phyloP scores from a whole-genome alignment of 2,113 vertebrate genomes.

The Nerophis lumbriciformis region DNA sequence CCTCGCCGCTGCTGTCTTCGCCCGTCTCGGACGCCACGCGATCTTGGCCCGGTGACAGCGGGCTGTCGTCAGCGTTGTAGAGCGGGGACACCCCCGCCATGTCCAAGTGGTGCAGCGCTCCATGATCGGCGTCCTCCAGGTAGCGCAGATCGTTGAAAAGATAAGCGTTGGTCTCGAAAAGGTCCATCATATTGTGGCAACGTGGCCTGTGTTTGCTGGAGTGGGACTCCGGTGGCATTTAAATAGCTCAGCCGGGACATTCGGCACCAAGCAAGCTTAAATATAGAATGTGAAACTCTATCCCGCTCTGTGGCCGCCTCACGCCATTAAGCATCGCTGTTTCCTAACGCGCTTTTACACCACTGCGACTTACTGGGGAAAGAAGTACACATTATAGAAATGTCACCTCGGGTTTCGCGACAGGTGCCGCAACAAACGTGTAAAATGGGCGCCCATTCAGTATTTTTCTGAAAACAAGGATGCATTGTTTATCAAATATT shows the following conservation, averaged over 20 bases:
- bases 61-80: constrained; percentile 83
- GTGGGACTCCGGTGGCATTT: constrained; percentile 85
- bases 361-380: constrained; percentile 52
- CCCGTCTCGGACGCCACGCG: constrained; percentile 79
- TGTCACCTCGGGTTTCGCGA: constrained; percentile 38
- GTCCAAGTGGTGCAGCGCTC: constrained; percentile 85
- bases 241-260: constrained; percentile 90
- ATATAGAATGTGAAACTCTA: constrained; percentile 98
- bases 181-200: constrained; percentile 96
- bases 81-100: constrained; percentile 86
- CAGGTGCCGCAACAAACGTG: constrained; percentile 48
- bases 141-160: constrained; percentile 85
- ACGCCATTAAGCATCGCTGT: constrained; percentile 76
- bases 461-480: not conserved
- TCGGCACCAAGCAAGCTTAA: constrained; percentile 90
- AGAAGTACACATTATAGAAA: constrained; percentile 41
- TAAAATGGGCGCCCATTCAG: constrained; percentile 9
- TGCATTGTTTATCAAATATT: no score
- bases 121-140: constrained; percentile 88
- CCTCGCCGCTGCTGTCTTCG: constrained; percentile 89
- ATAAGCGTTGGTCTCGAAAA: constrained; percentile 97
- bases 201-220: constrained; percentile 62
- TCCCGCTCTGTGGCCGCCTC: constrained; percentile 87
- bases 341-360: constrained; percentile 68
- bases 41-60: constrained; percentile 83